These are phyloP conservation scores for Lycocorax pyrrhopterus DNA, from an alignment of 2,113 vertebrate genomes.

Conservation along the genomic window DNA sequence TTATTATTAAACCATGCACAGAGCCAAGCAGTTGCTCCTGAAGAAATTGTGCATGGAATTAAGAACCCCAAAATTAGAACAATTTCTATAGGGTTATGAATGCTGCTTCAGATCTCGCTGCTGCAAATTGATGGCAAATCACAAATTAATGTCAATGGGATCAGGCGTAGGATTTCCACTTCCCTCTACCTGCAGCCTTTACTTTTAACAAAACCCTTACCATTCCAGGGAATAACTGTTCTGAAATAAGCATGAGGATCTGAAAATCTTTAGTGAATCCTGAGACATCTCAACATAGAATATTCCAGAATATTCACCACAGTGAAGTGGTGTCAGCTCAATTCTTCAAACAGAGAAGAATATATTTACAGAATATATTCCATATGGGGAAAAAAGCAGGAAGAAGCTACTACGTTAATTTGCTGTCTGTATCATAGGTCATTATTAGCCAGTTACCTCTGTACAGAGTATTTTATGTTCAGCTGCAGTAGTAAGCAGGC, in stretches of 20 bases:
- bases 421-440: background rate
- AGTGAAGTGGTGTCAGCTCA: background rate
- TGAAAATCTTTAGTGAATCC: background rate
- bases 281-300: background rate
- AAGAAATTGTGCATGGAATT: background rate
- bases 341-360: background rate
- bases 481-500: background rate
- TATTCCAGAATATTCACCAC: background rate
- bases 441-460: background rate
- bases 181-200: background rate
- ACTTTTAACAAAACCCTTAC: background rate
- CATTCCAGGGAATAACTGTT: background rate
- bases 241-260: background rate
- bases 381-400: background rate
- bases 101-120: background rate
- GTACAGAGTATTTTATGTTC: background rate
- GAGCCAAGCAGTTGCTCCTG: background rate
- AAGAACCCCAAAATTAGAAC: background rate
- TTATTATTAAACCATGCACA: background rate
- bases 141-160: background rate
- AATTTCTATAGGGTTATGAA: background rate
- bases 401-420: background rate
- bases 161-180: background rate
- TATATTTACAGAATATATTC: background rate
- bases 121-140: background rate